Evolutionary conservation across 2,888 invertebrate species (phyloP).

Genomic region (Rhamphomyia laevipes): DNA sequence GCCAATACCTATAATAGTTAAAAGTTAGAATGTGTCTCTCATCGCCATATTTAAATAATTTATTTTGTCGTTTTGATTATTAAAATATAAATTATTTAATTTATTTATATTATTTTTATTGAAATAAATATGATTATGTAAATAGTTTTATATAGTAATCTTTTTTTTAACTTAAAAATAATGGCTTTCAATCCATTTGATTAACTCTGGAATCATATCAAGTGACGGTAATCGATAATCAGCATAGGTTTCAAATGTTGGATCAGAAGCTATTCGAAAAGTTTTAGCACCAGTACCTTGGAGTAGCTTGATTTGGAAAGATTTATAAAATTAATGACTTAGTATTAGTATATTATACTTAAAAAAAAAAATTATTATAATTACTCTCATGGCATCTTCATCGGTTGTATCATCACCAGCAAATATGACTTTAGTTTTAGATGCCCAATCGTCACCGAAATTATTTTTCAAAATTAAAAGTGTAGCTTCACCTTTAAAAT

Average conservation of each 20-base stretch:
- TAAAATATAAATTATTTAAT: too few species aligned
- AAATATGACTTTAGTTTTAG: conserved; percentile 62
- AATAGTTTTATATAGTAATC: too few species aligned
- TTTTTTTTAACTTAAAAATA: conserved; percentile 15
- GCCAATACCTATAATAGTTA: too few species aligned
- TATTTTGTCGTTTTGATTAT: too few species aligned
- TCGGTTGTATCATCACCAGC: conserved; percentile 83
- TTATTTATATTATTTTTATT: too few species aligned
- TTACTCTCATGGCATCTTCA: conserved; percentile 79
- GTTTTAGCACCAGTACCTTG: conserved; percentile 60
- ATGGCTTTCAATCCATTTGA: conserved; percentile 50
- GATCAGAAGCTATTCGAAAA: conserved; percentile 56
- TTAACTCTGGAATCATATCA: conserved; percentile 55
- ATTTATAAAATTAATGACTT: neutral
- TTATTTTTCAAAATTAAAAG: conserved; percentile 59
- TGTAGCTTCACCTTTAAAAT: conserved; percentile 45
- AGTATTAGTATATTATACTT: too few species aligned
- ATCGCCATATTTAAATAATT: too few species aligned
- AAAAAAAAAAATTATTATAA: conserved; percentile 10
- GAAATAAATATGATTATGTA: too few species aligned
- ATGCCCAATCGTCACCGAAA: conserved; percentile 60
- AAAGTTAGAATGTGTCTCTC: too few species aligned
- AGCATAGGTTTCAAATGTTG: conserved; percentile 56
- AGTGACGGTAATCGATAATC: conserved; percentile 58
- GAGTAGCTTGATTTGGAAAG: conserved; percentile 41